These are phyloP conservation scores for Microctonus hyperodae DNA, from an alignment of 2,888 invertebrate species.

Conservation along the genomic window DNA sequence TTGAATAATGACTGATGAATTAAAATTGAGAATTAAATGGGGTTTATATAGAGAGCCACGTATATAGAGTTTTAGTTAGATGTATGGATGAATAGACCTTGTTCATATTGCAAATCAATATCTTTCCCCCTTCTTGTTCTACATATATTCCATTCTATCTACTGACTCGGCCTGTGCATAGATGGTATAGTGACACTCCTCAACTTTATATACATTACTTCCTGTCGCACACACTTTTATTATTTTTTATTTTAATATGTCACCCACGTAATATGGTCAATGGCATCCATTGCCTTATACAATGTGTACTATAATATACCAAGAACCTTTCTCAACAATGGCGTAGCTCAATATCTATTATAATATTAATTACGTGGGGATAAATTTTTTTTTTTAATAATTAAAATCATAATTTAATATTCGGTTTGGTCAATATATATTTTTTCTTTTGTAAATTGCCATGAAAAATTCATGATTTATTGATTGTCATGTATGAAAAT, in stretches of 20 bases:
- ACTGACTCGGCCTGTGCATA: slow-evolving; percentile 6
- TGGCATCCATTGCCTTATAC: slow-evolving; percentile 10
- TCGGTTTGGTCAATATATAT: no score
- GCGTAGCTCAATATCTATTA: background rate
- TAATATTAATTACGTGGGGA: background rate
- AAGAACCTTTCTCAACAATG: slow-evolving; percentile 19
- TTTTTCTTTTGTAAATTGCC: no score
- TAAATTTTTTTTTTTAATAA: background rate
- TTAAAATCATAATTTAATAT: no score
- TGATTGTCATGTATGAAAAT: no score
- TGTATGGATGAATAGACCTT: no score
- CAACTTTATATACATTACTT: slow-evolving; percentile 6
- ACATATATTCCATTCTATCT: background rate
- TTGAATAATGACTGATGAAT: background rate
- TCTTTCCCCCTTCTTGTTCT: slow-evolving; percentile 27
- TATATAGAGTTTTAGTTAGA: slow-evolving; percentile 23
- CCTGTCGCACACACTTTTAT: background rate
- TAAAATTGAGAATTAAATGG: no score
- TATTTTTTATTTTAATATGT: no score
- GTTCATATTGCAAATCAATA: slow-evolving; percentile 43
- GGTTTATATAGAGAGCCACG: slow-evolving; percentile 8
- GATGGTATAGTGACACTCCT: slow-evolving; percentile 18
- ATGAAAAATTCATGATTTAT: no score
- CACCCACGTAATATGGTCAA: slow-evolving; percentile 27
- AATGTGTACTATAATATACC: background rate